Conservation (phyloP, 1,140 invertebrate species). For the Drosophila sturtevanti region DNA sequence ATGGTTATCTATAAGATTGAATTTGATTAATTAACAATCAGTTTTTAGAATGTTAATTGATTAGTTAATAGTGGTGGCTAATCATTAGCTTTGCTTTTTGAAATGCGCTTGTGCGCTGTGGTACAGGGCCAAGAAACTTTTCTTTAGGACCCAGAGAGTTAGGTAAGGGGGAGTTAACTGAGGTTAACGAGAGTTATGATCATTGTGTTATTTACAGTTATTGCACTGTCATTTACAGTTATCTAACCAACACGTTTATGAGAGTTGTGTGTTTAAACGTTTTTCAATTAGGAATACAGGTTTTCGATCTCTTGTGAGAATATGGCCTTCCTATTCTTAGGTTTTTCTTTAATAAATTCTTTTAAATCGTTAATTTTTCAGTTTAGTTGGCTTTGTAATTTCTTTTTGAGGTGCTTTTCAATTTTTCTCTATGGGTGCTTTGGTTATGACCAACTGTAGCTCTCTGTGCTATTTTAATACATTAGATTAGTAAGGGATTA, state of each 20-base stretch:
- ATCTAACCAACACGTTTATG: neutral
- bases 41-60: constrained; percentile 20
- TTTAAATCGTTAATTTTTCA: no score
- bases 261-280: neutral
- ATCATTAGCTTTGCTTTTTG: neutral
- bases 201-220: neutral
- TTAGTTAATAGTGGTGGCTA: constrained; percentile 12
- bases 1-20: neutral
- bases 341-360: neutral
- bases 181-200: neutral
- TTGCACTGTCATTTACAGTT: neutral
- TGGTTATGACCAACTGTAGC: no score
- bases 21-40: neutral
- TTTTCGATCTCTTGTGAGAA: neutral
- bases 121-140: neutral
- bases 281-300: neutral
- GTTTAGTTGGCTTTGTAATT: no score
- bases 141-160: no score
- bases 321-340: neutral
- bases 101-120: neutral
- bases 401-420: no score
- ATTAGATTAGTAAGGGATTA: no score
- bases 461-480: no score
- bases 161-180: neutral
- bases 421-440: no score